Base-by-base conservation (phyloP, 2,888 invertebrate species). In the Stenodema calcarata region DNA sequence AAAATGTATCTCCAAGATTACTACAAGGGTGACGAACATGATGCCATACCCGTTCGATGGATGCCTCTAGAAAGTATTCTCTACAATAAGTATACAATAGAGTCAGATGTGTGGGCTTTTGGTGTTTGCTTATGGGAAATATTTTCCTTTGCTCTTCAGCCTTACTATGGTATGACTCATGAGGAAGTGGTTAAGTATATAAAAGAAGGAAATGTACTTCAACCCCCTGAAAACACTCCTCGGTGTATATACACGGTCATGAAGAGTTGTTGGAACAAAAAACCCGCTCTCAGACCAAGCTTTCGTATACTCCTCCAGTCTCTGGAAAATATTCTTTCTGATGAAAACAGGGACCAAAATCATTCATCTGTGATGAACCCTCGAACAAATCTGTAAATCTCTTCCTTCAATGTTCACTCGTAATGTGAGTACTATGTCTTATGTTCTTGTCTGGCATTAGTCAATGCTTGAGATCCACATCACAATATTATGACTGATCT, bases 51-150 rank as follows among this genome's bases (percentile, higher is more conserved):
- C 47, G 97, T 99, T 30, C 93, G 99, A 91, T 99, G 99, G 99
- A 98, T 99, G 98, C 98, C 98, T 28, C 92, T 98, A 88, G 98
- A 99, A 91, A 97, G 98, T 91, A 98, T 99, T 91, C 93, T 98
- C 84, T 98, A 98, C 91, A 98, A 98, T 92, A 98, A 98, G 91
- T 99, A 98, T 91, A 98, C 98, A 16, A 93, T 97, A 88, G 98
- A 98, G 91, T 97, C 98, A 14, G 99, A 99, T 92, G 97, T 99
- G 0, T 99, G 98, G 98, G 98, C 98, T 16, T 99, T 96, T 92
- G 99, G 98, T 82, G 97, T 99, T 23, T 96, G 97, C 90, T 92
- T 98, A 70, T 99, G 98, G 98, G 99, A 99, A 92, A 97, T 98
- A 90, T 98, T 98, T 91, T 96, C 98, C 76, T 98, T 97, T 92